These are phyloP conservation scores for Drosophila nigrodunni DNA, from an alignment of 1,140 invertebrate species.

Conservation along the genomic window DNA sequence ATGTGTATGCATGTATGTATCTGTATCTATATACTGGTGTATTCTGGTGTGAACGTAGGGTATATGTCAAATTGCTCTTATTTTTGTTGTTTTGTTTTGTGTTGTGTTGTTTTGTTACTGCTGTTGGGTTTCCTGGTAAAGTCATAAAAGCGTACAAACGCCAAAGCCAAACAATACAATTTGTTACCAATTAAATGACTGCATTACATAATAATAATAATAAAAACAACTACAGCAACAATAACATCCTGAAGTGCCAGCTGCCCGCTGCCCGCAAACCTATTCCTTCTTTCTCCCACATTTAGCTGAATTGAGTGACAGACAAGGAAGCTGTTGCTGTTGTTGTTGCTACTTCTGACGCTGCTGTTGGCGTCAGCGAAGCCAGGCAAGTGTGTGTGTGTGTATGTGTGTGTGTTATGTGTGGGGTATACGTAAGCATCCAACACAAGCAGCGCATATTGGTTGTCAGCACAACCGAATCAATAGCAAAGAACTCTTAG, in stretches of 20 bases:
- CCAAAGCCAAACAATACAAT: conserved; percentile 79
- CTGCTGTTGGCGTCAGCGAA: conserved; percentile 62
- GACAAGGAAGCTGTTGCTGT: conserved; percentile 37
- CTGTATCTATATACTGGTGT: neutral
- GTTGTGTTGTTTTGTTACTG: conserved; percentile 35
- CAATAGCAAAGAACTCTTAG: conserved; percentile 50
- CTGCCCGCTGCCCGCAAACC: conserved; percentile 7
- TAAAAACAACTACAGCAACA: conserved; percentile 49
- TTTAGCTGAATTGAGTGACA: conserved; percentile 44
- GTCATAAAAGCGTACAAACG: conserved; percentile 73
- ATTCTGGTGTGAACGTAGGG: neutral
- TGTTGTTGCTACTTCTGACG: conserved; percentile 12
- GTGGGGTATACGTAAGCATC: conserved; percentile 60
- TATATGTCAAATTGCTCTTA: conserved; percentile 5
- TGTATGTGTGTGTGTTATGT: conserved; percentile 28
- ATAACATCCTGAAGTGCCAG: conserved; percentile 37
- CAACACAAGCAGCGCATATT: conserved; percentile 56
- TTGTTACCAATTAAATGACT: conserved; percentile 82
- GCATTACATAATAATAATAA: conserved; percentile 79
- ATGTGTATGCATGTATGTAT: conserved; percentile 6
- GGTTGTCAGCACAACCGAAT: conserved; percentile 75
- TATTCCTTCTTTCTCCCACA: neutral
- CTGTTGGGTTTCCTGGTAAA: conserved; percentile 68
- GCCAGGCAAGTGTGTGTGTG: conserved; percentile 62
- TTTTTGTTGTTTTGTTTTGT: neutral